A percentile compares a stretch with the other conserved stretches of the same genome.
Evolutionary conservation across 2,797 vertebrate species (phyloP).

Genomic region (Enteromius radiatus): DNA sequence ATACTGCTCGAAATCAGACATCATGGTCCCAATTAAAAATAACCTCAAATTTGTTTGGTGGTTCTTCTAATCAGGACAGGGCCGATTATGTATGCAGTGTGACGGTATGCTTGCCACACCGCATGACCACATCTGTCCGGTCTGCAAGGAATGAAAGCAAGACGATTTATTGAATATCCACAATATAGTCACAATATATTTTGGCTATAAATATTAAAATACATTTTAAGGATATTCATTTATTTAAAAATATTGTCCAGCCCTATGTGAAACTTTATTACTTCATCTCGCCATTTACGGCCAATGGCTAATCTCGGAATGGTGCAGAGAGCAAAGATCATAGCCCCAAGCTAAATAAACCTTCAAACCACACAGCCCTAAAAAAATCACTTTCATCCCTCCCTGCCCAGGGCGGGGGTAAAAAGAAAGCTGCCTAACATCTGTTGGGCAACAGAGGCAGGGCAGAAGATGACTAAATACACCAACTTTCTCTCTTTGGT

Average conservation of each 20-base stretch:
- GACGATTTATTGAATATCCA: not conserved
- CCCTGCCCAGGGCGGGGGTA: conserved; percentile 59
- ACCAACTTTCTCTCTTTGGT: conserved; percentile 52
- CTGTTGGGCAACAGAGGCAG: conserved; percentile 54
- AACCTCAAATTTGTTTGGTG: conserved; percentile 30
- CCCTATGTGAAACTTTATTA: not conserved
- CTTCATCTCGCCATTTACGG: conserved; percentile 33
- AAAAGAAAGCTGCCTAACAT: conserved; percentile 60
- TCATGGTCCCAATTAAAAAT: conserved; percentile 1
- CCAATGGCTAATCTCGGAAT: conserved; percentile 60
- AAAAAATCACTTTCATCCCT: conserved; percentile 55
- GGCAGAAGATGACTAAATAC: conserved; percentile 64
- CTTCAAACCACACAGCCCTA: conserved; percentile 61
- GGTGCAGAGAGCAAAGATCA: conserved; percentile 61
- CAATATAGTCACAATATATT: not conserved
- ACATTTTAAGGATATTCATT: not conserved
- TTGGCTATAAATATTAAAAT: not conserved
- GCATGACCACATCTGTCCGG: conserved; percentile 30
- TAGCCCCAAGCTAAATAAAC: conserved; percentile 70
- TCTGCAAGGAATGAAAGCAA: not conserved
- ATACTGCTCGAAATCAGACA: not conserved
- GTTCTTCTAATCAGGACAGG: conserved; percentile 29
- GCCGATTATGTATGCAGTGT: conserved; percentile 9
- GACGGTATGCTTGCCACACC: conserved; percentile 27
- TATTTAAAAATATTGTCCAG: not conserved